These are phyloP conservation scores for Echinometra lucunter DNA, from an alignment of 53 echinoderm and acorn worm species.

Conservation along the genomic window DNA sequence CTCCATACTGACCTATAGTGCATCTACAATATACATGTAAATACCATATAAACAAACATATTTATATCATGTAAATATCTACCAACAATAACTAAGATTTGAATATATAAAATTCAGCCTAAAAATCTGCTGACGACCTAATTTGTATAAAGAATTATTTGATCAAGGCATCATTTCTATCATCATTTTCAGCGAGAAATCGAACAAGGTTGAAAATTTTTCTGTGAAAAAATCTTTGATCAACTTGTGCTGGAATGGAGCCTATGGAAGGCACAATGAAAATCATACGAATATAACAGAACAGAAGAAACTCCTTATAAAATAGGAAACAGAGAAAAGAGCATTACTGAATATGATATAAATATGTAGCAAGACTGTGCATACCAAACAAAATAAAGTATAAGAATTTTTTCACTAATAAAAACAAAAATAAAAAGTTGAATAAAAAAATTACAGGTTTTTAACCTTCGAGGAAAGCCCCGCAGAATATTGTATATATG, in stretches of 20 bases:
- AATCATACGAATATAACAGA: conserved; percentile 5
- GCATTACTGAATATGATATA: neutral
- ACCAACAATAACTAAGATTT: neutral
- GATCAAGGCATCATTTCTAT: conserved; percentile 56
- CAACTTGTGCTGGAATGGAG: conserved; percentile 28
- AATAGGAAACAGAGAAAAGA: neutral
- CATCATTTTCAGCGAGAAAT: conserved; percentile 39
- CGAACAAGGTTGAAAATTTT: conserved; percentile 35
- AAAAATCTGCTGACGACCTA: conserved; percentile 65
- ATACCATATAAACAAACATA: neutral
- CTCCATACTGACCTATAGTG: neutral
- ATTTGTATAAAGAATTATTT: conserved; percentile 45
- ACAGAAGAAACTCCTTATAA: neutral
- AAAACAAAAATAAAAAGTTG: neutral
- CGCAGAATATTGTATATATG: no score
- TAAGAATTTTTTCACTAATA: neutral
- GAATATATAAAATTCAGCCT: conserved; percentile 63
- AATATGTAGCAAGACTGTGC: neutral
- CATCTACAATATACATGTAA: no score
- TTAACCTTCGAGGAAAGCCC: no score
- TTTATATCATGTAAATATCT: neutral
- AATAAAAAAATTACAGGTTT: neutral
- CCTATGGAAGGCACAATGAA: conserved; percentile 58
- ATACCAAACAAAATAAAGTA: neutral
- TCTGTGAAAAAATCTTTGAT: conserved; percentile 58